Conservation (phyloP, 2,797 vertebrate species). For the Onychomys leucogaster region DNA sequence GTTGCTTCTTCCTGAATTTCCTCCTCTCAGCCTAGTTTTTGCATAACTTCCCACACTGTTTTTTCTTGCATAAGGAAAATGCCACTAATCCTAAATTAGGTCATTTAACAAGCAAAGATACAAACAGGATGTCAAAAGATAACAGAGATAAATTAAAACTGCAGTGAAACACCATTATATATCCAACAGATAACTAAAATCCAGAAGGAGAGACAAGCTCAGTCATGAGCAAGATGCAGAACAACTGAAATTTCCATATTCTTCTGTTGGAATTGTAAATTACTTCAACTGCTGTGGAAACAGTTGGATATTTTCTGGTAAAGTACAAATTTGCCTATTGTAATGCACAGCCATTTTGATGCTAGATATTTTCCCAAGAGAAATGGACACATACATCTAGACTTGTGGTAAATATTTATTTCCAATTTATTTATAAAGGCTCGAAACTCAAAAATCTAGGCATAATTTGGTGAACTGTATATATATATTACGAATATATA, state of each 20-base stretch:
- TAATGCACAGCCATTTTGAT: background rate
- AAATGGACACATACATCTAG: background rate
- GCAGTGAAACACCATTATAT: background rate
- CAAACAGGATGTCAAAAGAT: background rate
- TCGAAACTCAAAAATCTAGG: background rate
- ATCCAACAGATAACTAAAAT: background rate
- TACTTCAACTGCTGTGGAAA: background rate
- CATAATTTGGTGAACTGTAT: background rate
- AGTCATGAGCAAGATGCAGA: background rate
- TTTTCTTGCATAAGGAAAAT: conserved; percentile 13
- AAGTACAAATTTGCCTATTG: background rate
- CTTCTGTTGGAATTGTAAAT: background rate
- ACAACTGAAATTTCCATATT: background rate
- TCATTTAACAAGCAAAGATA: background rate
- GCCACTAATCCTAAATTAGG: background rate
- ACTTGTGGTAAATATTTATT: background rate
- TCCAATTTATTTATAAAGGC: background rate
- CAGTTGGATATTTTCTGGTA: background rate
- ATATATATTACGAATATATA: no score
- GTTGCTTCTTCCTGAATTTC: background rate
- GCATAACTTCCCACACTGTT: background rate
- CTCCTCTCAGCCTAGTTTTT: background rate
- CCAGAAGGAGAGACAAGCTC: background rate
- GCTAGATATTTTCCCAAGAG: background rate
- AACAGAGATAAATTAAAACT: background rate